Conservation (phyloP, 2,113 vertebrate genomes). For the Tragelaphus scriptus region DNA sequence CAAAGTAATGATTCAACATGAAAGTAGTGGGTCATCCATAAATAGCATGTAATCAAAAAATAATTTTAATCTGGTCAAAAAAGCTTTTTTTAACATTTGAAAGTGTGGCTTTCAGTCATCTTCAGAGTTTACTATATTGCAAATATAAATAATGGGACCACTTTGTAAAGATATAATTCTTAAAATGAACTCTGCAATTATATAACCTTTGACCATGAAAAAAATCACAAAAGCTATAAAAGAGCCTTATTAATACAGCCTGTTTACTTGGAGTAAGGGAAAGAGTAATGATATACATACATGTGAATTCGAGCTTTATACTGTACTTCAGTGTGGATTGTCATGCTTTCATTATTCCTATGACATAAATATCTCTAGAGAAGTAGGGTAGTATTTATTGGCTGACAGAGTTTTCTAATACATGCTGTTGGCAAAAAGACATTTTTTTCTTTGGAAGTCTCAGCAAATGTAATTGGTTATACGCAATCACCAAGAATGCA, state of each 20-base stretch:
- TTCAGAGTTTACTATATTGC: not conserved
- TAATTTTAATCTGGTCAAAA: not conserved
- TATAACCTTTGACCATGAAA: not conserved
- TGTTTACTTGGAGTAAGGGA: not conserved
- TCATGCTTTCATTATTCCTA: not conserved
- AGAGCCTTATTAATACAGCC: not conserved
- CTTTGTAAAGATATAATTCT: not conserved
- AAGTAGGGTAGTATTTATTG: not conserved
- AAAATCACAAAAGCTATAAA: not conserved
- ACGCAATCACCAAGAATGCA: not conserved
- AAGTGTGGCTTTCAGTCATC: not conserved
- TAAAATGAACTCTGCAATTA: not conserved
- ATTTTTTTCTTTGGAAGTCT: not conserved
- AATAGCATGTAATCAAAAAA: not conserved
- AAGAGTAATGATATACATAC: not conserved
- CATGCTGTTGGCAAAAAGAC: not conserved
- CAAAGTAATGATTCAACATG: conserved; percentile 36
- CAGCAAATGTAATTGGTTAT: not conserved
- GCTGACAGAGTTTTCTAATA: not conserved
- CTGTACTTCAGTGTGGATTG: not conserved
- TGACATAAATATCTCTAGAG: not conserved
- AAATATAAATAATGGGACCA: not conserved
- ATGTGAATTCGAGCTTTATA: not conserved
- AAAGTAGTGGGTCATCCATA: conserved; percentile 31
- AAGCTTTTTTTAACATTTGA: not conserved